Conservation (phyloP, 2,797 vertebrate species). For the Enteromius treurensis region DNA sequence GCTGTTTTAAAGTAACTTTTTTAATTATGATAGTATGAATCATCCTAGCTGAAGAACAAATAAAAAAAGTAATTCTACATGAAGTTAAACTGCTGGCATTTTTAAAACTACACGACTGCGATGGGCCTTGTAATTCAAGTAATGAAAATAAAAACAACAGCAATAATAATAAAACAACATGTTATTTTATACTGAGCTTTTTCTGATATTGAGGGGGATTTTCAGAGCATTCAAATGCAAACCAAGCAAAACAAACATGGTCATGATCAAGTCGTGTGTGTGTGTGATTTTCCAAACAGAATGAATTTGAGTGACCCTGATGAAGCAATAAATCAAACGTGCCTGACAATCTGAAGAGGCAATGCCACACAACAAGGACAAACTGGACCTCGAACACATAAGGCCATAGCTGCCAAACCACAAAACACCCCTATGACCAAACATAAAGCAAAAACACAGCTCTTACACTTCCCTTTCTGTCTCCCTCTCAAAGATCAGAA, state of each 20-base stretch:
- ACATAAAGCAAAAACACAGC: neutral
- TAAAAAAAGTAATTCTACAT: neutral
- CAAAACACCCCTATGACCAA: neutral
- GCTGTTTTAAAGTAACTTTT: neutral
- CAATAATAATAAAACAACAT: neutral
- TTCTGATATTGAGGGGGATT: neutral
- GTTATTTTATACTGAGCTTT: neutral
- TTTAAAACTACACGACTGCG: neutral
- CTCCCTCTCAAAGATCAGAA: conserved; percentile 4
- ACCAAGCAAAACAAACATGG: conserved; percentile 1
- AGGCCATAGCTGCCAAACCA: neutral
- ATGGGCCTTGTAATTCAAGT: neutral
- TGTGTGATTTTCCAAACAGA: neutral
- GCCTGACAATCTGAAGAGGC: neutral
- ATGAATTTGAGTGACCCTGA: neutral
- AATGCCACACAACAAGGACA: conserved; percentile 25
- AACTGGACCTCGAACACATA: neutral
- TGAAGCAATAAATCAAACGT: neutral
- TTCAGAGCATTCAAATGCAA: neutral
- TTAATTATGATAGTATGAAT: conserved; percentile 2
- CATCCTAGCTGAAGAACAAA: neutral
- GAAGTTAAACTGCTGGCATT: neutral
- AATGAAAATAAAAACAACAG: neutral
- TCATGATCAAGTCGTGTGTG: neutral
- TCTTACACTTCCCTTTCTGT: neutral